A percentile compares a stretch with the other conserved stretches of the same genome.
phyloP scores from a whole-genome alignment of 1,140 invertebrate species.

The Diabrotica virgifera region DNA sequence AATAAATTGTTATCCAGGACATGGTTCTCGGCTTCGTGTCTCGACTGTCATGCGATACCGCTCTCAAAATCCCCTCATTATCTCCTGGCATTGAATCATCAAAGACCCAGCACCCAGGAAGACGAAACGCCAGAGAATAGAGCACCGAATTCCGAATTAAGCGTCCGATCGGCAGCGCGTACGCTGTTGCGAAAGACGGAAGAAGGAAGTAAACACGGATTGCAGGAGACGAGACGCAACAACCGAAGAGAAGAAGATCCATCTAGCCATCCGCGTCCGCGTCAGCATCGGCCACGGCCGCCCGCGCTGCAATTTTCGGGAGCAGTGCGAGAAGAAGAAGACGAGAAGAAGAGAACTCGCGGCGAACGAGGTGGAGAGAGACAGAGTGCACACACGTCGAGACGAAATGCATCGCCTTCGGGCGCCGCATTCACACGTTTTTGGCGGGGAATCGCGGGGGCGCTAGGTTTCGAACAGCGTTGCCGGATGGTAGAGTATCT shows the following conservation, averaged over 20 bases:
- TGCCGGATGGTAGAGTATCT: background rate
- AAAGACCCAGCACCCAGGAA: background rate
- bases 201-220: slow-evolving; percentile 12
- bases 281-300: slow-evolving; percentile 2
- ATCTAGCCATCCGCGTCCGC: slow-evolving; percentile 1
- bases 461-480: slow-evolving; percentile 7
- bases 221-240: slow-evolving; percentile 6
- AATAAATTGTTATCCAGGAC: too few relatives aligned
- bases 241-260: background rate
- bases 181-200: slow-evolving; percentile 12
- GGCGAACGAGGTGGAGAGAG: background rate
- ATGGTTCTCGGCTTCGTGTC: background rate
- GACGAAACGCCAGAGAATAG: background rate
- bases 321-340: slow-evolving; percentile 13
- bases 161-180: background rate
- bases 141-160: slow-evolving; percentile 2
- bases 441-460: slow-evolving; percentile 18
- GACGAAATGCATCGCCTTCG: slow-evolving; percentile 19
- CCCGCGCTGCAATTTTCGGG: slow-evolving; percentile 17
- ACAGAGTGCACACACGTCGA: slow-evolving; percentile 8
- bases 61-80: background rate
- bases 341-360: background rate
- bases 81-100: background rate
- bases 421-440: slow-evolving; percentile 19
- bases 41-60: background rate